Evolutionary conservation across 2,888 invertebrate species (phyloP), one percentile per base, ranked within the genome.

Genomic region (Anthoptus insignis): DNA sequence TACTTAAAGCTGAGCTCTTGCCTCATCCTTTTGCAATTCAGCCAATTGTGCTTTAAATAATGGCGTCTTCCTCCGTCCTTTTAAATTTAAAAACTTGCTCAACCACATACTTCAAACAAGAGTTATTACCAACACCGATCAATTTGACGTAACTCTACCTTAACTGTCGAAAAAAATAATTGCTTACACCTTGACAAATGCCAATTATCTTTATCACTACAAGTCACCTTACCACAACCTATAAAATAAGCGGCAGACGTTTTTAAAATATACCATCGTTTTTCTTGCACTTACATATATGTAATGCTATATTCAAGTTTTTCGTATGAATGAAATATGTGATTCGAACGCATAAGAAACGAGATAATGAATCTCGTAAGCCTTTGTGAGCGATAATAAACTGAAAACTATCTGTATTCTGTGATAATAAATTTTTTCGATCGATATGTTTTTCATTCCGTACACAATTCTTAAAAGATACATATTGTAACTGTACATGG

Each of bases 171-270:
- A 63, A 22, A 9, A 49, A 56, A 63, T 63, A 56, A 63, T 61
- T 50, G 29, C 56, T 14, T 50, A 56, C 63, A 47, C 54, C 56
- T 79, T 61, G 59, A 70, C 73, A 73, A 72, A 69, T 61, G 74
- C 65, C 68, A 69, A 74, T 76, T 70, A 74, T 67, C 71, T 74
- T 76, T 72, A 72, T 73, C 63, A 67, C 66, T 37, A 54, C 60
- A 21, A 63, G 49, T 14, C 47, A 61, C 61, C 61, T 47, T 54
- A 34, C 21, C 53, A 45, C 53, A 45, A 47, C 19, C 37, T 45
- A 49, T 63, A 56, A 63, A 63, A 39, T 49, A 24, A 58, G 29
- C 32, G 22, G 27, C 14, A 42, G 32, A 14, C 29, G 42, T 45
- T 52, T 64, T 52, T 57, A 58, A 64, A 34, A 32, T 58, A 58